Evolutionary conservation across 1,140 invertebrate species (phyloP), one percentile per base, ranked within the genome.

Genomic region (Phthorimaea operculella): DNA sequence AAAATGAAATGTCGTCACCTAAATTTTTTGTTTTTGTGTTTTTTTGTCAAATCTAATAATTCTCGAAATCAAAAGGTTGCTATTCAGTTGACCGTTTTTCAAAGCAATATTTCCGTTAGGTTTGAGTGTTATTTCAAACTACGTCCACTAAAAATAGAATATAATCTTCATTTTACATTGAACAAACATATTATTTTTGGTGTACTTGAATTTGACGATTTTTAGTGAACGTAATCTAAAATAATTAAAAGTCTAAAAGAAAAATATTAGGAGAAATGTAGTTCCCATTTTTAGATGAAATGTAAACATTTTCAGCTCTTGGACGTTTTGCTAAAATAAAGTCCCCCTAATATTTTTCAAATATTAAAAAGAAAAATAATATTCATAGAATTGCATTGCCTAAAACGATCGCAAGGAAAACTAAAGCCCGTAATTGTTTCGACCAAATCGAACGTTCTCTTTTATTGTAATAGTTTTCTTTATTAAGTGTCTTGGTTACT

Each of bases 61-160:
- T 47, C 16, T 4, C 44, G 16, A 50, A 50, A 50, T 69, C 66
- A 74, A 75, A 71, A 57, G 52, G 44, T 17, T 48, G 53, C 63
- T 57, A 49, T 71, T 78, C 75, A 68, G 62, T 73, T 59, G 52
- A 63, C 79, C 79, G 49, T 82, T 70, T 58, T 77, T 62, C 65
- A 64, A 72, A 72, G 73, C 72, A 58, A 64, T 48, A 52, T 51
- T 47, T 63, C 59, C 63, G 58, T 62, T 60, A 48, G 55, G 52
- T 63, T 57, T 57, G 12, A 12, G 34, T 11, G 8, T 1, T 47
- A 14, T 10, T 47, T 9, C 8, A 16, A 47, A 47, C 16, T 58
- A 62, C 57, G 44, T 18, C 39, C 44, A 58, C 49, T 55, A 42
- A 45, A 36, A 17, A 0, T 28, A n/a, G 52, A 54, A 28, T 48